Base-by-base conservation (phyloP, 2,797 vertebrate species). In the Pachyuromys duprasi region DNA sequence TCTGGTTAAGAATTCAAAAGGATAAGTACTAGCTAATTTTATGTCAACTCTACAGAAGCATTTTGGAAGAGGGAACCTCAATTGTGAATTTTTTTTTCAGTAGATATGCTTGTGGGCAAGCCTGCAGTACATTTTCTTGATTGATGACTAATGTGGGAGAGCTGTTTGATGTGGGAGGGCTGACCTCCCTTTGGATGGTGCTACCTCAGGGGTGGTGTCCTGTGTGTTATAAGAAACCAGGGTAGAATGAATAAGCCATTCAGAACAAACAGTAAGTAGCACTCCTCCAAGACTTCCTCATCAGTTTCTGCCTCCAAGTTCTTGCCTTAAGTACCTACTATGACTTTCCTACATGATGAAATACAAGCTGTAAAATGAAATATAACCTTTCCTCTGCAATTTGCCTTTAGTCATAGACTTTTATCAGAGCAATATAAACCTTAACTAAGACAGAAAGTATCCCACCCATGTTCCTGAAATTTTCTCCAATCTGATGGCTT, bases 401-500 rank as follows among this genome's bases (percentile, higher is more conserved):
- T n/a, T 67, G 31, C 39, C 67, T 84, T 67, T 7, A 49, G 9
- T 84, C 11, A 20, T n/a, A 5, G 15, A 4, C 3, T 67, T 49
- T 67, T 22, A 67, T 49, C 17, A 24, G 17, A 24, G 28, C 62
- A n/a, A 33, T 49, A 20, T 11, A 84, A 49, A 49, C 11, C 5
- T 22, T 49, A 65, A 45, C 39, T 65, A 67, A 49, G 18, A 67
- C 81, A 83, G 42, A 28, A 57, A 12, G 8, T 14, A 39, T 28
- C 4, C 9, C 9, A 42, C 9, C 3, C n/a, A 36, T 20, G 18
- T 3, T 13, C 2, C n/a, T 28, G 0, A 33, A 3, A 74, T 42
- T 42, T 60, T 7, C 15, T 11, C 24, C 15, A 11, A 60, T 74
- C 5, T 18, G 39, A 42, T 60, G 53, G 1, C 17, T 31, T 15